A percentile compares a stretch with the other conserved stretches of the same genome.
Evolutionary conservation across 35 echinoderm and acorn worm genomes (phyloP).

Genomic region (Anneissia japonica): DNA sequence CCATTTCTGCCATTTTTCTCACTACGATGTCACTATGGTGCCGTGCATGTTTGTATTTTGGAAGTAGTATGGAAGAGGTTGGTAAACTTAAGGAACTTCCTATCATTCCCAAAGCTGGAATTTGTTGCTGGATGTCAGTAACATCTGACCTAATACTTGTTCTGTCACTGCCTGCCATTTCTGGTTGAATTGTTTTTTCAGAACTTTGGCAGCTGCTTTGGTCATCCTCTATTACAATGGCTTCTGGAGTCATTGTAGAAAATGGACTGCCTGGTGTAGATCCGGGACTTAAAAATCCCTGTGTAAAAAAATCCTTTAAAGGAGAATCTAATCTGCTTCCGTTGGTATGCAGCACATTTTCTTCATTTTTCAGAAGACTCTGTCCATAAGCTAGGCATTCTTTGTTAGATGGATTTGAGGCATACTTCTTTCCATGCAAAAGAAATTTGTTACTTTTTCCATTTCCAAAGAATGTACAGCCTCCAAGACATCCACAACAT

Average conservation of each 20-base stretch:
- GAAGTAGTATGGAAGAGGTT: neutral
- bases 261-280: neutral
- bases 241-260: neutral
- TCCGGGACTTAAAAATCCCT: conserved; percentile 1
- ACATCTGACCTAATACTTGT: conserved; percentile 60
- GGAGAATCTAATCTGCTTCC: conserved; percentile 8
- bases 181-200: neutral
- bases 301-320: conserved; percentile 73
- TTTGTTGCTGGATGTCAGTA: conserved; percentile 9
- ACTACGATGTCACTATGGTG: neutral
- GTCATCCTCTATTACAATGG: conserved; percentile 9
- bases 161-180: conserved; percentile 9
- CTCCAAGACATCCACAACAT: conserved; percentile 87
- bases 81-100: conserved; percentile 84
- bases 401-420: neutral
- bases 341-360: conserved; percentile 15
- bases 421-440: neutral
- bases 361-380: conserved; percentile 69
- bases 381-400: conserved; percentile 50
- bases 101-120: neutral
- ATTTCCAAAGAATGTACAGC: conserved; percentile 71
- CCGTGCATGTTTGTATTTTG: neutral
- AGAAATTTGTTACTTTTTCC: neutral
- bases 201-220: neutral
- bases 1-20: neutral